Percentiles rank a stretch among this genome's conserved stretches.
phyloP scores from a whole-genome alignment of 1,140 invertebrate genomes.

The Cryptotermes secundus region DNA sequence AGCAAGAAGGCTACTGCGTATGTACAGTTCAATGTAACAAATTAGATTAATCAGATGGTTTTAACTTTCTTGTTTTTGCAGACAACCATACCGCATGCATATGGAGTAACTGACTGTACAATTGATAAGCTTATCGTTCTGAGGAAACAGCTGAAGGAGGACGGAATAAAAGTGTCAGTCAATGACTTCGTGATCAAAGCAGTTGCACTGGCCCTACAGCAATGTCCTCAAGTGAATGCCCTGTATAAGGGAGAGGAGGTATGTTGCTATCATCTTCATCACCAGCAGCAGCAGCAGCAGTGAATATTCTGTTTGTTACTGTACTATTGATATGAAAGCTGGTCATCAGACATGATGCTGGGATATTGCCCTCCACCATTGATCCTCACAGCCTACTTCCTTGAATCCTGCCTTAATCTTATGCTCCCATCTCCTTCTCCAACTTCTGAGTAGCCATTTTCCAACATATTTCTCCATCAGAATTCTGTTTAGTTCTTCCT shows the following conservation, averaged over 20 bases:
- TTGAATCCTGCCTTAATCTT: too few species aligned
- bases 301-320: background rate
- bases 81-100: slow-evolving; percentile 89
- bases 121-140: slow-evolving; percentile 75
- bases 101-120: slow-evolving; percentile 82
- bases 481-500: too few species aligned
- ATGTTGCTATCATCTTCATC: background rate
- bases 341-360: too few species aligned
- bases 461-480: too few species aligned
- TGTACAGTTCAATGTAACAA: too few species aligned
- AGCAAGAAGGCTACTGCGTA: too few species aligned
- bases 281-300: too few species aligned
- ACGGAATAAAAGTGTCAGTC: slow-evolving; percentile 84
- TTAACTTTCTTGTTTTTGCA: slow-evolving; percentile 40
- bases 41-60: too few species aligned
- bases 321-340: background rate
- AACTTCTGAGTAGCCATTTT: too few species aligned
- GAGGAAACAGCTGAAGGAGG: slow-evolving; percentile 69
- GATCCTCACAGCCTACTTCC: too few species aligned
- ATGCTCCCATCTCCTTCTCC: too few species aligned
- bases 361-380: too few species aligned
- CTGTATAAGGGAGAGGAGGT: slow-evolving; percentile 55
- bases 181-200: slow-evolving; percentile 99
- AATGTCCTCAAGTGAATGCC: slow-evolving; percentile 62
- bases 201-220: slow-evolving; percentile 54